Percentiles rank a stretch among this genome's conserved stretches.
Evolutionary conservation across 2,888 invertebrate species (phyloP).

Genomic region (Amiota mariae): DNA sequence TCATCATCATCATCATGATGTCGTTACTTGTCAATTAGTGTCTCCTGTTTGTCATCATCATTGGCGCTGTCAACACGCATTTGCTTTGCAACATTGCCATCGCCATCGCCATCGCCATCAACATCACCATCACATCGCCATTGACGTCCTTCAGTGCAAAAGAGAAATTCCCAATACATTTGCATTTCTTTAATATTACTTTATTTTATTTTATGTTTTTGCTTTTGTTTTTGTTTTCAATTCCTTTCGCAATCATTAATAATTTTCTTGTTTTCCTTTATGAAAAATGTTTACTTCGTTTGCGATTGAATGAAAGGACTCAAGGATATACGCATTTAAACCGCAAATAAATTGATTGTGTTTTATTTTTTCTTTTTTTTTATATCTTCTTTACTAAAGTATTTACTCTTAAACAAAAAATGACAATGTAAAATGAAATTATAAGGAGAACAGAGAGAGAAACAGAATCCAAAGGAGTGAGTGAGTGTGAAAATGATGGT

Average conservation of each 20-base stretch:
- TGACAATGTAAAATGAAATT: neutral
- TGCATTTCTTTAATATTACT: constrained; percentile 12
- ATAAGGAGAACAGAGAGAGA: neutral
- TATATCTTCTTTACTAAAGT: constrained; percentile 17
- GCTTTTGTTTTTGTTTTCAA: neutral
- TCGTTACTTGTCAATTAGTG: constrained; percentile 56
- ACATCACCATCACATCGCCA: neutral
- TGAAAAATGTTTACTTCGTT: constrained; percentile 17
- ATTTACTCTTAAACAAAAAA: constrained; percentile 18
- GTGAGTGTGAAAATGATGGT: constrained; percentile 28
- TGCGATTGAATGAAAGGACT: neutral
- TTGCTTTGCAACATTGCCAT: neutral
- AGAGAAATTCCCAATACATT: neutral
- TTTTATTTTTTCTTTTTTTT: constrained; percentile 11
- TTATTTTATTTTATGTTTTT: constrained; percentile 23
- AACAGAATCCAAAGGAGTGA: neutral
- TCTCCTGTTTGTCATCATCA: constrained; percentile 45
- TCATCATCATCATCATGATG: constrained; percentile 20
- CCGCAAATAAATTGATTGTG: constrained; percentile 32
- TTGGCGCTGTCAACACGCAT: constrained; percentile 29
- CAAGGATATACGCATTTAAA: neutral
- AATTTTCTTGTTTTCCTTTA: constrained; percentile 25
- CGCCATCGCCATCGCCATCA: neutral
- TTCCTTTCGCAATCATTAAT: constrained; percentile 43
- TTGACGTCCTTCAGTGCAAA: neutral